Evolutionary conservation across 2,888 invertebrate genomes (phyloP).

Genomic region (Nebria salina): DNA sequence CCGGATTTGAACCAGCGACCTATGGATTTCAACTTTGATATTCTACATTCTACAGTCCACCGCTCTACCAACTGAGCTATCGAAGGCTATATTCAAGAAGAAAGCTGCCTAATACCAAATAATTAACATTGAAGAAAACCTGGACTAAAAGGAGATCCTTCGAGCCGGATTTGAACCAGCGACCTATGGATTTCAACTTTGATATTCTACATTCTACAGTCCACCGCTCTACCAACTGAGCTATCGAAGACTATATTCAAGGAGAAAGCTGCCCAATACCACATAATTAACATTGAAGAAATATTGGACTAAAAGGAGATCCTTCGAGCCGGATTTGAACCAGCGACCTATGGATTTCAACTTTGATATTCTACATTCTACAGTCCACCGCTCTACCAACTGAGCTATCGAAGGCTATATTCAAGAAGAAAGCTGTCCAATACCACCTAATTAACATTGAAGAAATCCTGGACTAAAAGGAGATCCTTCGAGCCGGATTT

Average conservation of each 20-base stretch:
- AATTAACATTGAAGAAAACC: not conserved
- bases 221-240: constrained; percentile 1
- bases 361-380: not conserved
- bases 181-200: not conserved
- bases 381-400: not conserved
- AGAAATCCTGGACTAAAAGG: not conserved
- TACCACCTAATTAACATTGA: not conserved
- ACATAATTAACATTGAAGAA: not conserved
- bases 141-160: not conserved
- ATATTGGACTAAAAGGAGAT: not conserved
- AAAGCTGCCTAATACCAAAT: not conserved
- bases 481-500: not conserved
- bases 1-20: not conserved
- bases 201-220: not conserved
- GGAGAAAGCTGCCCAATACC: not conserved
- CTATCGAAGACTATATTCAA: not conserved
- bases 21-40: not conserved
- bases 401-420: not conserved
- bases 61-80: constrained; percentile 1
- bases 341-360: not conserved
- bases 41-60: not conserved
- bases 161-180: not conserved
- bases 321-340: not conserved
- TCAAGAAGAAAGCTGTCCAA: not conserved
- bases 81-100: not conserved